Base-by-base conservation (phyloP, 2,113 vertebrate genomes). In the Patagioenas fasciata region DNA sequence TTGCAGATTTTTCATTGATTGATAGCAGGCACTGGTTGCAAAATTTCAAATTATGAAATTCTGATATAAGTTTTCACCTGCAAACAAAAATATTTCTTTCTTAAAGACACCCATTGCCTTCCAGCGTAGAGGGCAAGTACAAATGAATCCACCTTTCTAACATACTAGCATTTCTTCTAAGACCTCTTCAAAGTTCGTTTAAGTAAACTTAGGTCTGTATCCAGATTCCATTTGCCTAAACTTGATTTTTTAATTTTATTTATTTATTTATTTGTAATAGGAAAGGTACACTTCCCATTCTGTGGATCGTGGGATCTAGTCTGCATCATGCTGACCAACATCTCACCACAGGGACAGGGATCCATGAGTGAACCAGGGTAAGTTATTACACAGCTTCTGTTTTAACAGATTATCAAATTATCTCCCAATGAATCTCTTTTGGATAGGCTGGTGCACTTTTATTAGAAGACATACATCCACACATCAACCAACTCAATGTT, bases 1-100 rank as follows among this genome's bases (percentile, higher is more conserved):
- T 81, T 85, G 79, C 66, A 95, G 85, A 85, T 78, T 95, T 96
- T 86, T 93, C 64, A 84, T 54, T 95, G 80, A 88, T 91, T 95
- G 57, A 73, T 85, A 83, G 38, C 91, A 96, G 85, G 29, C 71
- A 94, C 29, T 58, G 56, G 58, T 62, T 91, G 38, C 29, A 80
- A 62, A 88, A 82, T 85, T 82, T 82, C 48, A 71, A 83, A 88
- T 90, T 5, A 38, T 38, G 21, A 90, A 91, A 90, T 85, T 94
- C 60, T 86, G 10, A 9, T 88, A 64, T 64, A 58, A 60, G 17
- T 91, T 95, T 94, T 88, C 60, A 97, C 74, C 85, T 91, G 67
- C 6, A 89, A 61, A 78, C 67, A 21, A 71, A 88, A 80, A 17
- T 66, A 53, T 54, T 85, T 44, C 10, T 34, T 78, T 4, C 64